Percentiles rank a stretch among this genome's conserved stretches.
Conservation (phyloP, 1,140 invertebrate species). For the Apis mellifera region Amel_HAv3.1 CM009932.2:7802001-7802500, state of each 20-base stretch:
- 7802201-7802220: conserved; percentile 79
- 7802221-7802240: conserved; percentile 80
- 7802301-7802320: conserved; percentile 81
- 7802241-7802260: conserved; percentile 79
- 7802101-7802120: conserved; percentile 17
- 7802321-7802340: conserved; percentile 80
- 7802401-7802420: conserved; percentile 78
- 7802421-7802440: conserved; percentile 72
- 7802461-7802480: conserved; percentile 65
- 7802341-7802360: conserved; percentile 79
- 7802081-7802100: conserved; percentile 18
- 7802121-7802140: conserved; percentile 41
- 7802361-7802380: conserved; percentile 73
- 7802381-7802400: conserved; percentile 74
- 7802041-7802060: conserved; percentile 36
- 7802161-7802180: conserved; percentile 65
- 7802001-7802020: conserved; percentile 52
- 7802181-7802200: conserved; percentile 56
- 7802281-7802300: conserved; percentile 80
- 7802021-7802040: conserved; percentile 41
- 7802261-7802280: conserved; percentile 80
- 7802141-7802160: conserved; percentile 65
- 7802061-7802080: conserved; percentile 21
- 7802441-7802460: conserved; percentile 67
- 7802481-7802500: conserved; percentile 65